These are phyloP conservation scores for Coreius guichenoti DNA, from an alignment of 2,797 vertebrate genomes.

Conservation along the genomic window DNA sequence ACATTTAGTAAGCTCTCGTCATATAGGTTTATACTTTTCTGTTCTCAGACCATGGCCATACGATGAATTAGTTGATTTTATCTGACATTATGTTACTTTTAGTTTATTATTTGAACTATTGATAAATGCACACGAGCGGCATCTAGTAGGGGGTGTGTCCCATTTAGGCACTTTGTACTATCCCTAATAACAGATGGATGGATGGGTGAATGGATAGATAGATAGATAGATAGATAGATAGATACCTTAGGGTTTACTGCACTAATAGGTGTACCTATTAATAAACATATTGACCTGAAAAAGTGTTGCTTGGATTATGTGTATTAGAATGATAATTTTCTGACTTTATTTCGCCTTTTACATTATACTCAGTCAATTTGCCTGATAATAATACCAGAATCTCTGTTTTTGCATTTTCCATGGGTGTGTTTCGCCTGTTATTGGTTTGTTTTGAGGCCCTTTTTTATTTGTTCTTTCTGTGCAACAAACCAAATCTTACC, in stretches of 20 bases:
- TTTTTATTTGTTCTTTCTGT: slow-evolving; percentile 2
- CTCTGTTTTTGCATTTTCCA: not conserved
- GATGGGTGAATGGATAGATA: too few species aligned
- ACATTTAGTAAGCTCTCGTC: not conserved
- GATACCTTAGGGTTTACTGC: not conserved
- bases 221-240: not conserved
- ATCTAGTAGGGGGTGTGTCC: slow-evolving; percentile 10
- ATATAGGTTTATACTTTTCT: not conserved
- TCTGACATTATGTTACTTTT: not conserved
- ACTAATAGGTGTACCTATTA: not conserved
- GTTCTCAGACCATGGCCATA: not conserved
- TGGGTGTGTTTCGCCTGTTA: not conserved
- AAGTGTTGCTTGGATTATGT: not conserved
- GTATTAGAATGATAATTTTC: not conserved
- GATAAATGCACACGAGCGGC: not conserved
- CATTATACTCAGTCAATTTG: not conserved
- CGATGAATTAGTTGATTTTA: not conserved
- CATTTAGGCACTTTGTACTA: not conserved
- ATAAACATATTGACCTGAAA: not conserved
- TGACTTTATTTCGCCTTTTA: not conserved
- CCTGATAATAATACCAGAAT: not conserved
- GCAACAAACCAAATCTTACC: slow-evolving; percentile 1
- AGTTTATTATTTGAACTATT: not conserved
- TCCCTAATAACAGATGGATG: not conserved
- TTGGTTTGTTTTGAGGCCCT: not conserved